Evolutionary conservation across 2,113 vertebrate genomes (phyloP), one percentile per base, ranked within the genome.

Genomic region (Corythoichthys intestinalis): DNA sequence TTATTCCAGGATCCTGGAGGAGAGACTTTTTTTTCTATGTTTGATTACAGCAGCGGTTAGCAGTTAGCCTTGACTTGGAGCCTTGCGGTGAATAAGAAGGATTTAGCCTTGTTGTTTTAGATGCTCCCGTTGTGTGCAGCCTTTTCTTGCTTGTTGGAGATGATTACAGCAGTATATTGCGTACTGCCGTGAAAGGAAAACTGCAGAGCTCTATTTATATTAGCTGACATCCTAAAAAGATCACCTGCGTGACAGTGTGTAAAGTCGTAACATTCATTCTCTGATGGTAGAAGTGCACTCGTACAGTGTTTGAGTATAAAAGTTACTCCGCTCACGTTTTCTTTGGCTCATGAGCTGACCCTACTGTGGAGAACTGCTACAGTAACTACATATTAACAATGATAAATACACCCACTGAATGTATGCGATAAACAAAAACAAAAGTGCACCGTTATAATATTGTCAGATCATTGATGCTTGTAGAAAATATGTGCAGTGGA

Each of bases 71-170:
- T 85, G 78, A 88, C 69, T 81, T 78, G n/a, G 67, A 67, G 71
- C 84, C 83, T 79, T 82, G 84, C 82, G 7, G 66, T 77, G 78
- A 80, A 75, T 56, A 70, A 82, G 80, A 77, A 85, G 83, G 81
- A 89, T 84, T 86, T 83, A 84, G 85, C 85, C 80, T 88, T 85
- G 69, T 77, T 83, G 66, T 85, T 78, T 70, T 77, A 72, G 72
- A 85, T 76, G 71, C 72, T 80, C 69, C 75, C 74, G 74, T 82
- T 72, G 64, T 74, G 59, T 72, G 71, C 79, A 77, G 77, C 81
- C 72, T 79, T 50, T 81, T 39, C 48, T 66, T 75, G 66, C 76
- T 80, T 68, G 68, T 71, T 74, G 49, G 66, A 75, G 48, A 84
- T 68, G 76, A 72, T 66, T 67, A 80, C 78, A 28, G 20, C 1